Percentiles rank a stretch among this genome's conserved stretches.
Conservation (phyloP, 2,113 vertebrate species). For the Stigmatopora argus region DNA sequence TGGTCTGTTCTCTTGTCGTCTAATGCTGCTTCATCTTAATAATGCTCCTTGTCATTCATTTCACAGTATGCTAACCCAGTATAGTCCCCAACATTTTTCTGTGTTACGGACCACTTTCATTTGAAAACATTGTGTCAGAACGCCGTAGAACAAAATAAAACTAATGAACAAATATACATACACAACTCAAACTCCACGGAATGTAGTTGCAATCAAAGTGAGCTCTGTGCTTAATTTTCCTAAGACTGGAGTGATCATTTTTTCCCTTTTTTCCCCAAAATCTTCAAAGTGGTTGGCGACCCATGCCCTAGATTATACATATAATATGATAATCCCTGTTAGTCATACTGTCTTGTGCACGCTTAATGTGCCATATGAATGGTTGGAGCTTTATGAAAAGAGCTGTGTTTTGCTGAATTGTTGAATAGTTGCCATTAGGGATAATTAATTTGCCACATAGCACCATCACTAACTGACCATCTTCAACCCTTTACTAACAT, state of each 20-base stretch:
- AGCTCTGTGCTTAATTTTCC: too few species aligned
- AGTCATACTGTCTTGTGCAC: not conserved
- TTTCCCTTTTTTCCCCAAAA: not conserved
- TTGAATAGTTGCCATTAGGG: not conserved
- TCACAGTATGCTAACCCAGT: not conserved
- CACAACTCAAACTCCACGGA: too few species aligned
- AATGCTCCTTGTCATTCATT: not conserved
- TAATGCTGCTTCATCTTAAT: not conserved
- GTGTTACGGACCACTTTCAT: too few species aligned
- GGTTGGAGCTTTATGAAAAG: not conserved
- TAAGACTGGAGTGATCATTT: too few species aligned
- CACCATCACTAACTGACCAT: slow-evolving; percentile 31
- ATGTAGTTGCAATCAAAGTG: too few species aligned
- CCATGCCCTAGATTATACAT: not conserved
- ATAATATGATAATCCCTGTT: not conserved
- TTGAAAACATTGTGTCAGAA: too few species aligned
- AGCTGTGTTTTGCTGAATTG: not conserved
- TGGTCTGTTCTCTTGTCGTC: not conserved
- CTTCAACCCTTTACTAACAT: slow-evolving; percentile 59
- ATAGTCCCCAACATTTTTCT: not conserved
- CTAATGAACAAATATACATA: too few species aligned
- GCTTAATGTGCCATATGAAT: not conserved
- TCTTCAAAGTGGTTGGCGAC: not conserved
- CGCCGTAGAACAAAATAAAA: too few species aligned
- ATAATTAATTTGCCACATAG: not conserved